Evolutionary conservation across 2,888 invertebrate genomes (phyloP).

Genomic region (Spodoptera picta): DNA sequence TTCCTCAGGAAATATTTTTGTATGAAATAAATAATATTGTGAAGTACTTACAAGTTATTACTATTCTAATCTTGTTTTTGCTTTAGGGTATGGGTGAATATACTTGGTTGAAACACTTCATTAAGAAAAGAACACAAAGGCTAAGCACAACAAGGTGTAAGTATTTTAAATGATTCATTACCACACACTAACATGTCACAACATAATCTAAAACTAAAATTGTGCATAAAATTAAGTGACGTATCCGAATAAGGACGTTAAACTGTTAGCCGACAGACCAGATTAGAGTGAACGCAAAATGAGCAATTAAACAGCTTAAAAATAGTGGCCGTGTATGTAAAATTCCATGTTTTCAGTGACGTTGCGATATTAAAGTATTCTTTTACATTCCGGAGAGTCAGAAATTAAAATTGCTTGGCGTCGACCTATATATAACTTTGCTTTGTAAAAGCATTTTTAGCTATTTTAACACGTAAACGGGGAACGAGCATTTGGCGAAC

Average conservation of each 20-base stretch:
- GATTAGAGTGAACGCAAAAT: too few relatives aligned
- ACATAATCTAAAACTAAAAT: too few relatives aligned
- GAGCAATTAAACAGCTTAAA: too few relatives aligned
- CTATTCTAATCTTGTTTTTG: constrained; percentile 8
- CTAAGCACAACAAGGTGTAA: too few relatives aligned
- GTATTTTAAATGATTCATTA: too few relatives aligned
- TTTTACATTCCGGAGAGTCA: constrained; percentile 26
- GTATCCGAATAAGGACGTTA: too few relatives aligned
- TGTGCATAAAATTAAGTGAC: too few relatives aligned
- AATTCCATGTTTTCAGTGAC: constrained; percentile 9
- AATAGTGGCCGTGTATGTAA: too few relatives aligned
- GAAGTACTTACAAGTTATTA: constrained; percentile 12
- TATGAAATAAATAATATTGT: constrained; percentile 14
- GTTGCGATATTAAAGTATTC: constrained; percentile 23
- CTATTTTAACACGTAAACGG: constrained; percentile 35
- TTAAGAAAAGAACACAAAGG: too few relatives aligned
- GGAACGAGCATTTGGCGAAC: constrained; percentile 11
- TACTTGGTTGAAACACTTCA: too few relatives aligned
- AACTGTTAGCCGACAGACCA: too few relatives aligned
- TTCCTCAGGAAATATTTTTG: constrained; percentile 14
- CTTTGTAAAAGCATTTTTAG: constrained; percentile 43
- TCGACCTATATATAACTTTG: constrained; percentile 27
- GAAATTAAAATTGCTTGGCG: constrained; percentile 46
- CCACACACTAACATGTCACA: too few relatives aligned
- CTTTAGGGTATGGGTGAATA: neutral